These are phyloP conservation scores for Sarcophaga peregrina DNA, from an alignment of 1,140 invertebrate species.

Conservation along the genomic window DNA sequence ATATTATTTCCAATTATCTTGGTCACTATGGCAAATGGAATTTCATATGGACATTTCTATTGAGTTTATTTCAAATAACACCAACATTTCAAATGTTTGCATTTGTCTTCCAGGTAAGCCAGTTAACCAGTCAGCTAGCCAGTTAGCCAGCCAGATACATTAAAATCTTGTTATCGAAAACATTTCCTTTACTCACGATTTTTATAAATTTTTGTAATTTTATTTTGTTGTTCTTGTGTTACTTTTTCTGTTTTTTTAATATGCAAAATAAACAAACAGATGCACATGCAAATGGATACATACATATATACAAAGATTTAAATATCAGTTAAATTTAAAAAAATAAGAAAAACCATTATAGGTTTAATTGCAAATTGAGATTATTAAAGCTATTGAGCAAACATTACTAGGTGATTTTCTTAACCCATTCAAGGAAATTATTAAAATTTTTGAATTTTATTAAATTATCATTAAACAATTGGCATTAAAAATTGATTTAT, in stretches of 20 bases:
- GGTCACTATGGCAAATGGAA: constrained; percentile 81
- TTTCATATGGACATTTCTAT: constrained; percentile 74
- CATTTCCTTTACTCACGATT: constrained; percentile 4
- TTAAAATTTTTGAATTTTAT: neutral
- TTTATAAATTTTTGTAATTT: neutral
- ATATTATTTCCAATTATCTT: constrained; percentile 75
- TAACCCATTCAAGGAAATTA: neutral
- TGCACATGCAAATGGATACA: constrained; percentile 48
- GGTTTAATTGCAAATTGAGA: neutral
- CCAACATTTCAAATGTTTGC: constrained; percentile 64
- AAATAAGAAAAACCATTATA: neutral
- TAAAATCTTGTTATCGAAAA: constrained; percentile 36
- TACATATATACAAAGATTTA: neutral
- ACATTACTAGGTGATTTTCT: neutral
- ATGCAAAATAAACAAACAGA: no score
- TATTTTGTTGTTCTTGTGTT: neutral
- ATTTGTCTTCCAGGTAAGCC: constrained; percentile 65
- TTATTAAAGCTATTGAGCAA: neutral
- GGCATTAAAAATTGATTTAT: no score
- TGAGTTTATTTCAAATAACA: constrained; percentile 71
- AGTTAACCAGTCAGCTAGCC: no score
- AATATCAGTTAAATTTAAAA: neutral
- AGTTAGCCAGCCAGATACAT: no score
- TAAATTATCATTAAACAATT: neutral
- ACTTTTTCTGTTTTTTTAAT: constrained; percentile 41